These are phyloP conservation scores for Lota lota DNA, from an alignment of 2,113 vertebrate genomes.

Conservation along the genomic window DNA sequence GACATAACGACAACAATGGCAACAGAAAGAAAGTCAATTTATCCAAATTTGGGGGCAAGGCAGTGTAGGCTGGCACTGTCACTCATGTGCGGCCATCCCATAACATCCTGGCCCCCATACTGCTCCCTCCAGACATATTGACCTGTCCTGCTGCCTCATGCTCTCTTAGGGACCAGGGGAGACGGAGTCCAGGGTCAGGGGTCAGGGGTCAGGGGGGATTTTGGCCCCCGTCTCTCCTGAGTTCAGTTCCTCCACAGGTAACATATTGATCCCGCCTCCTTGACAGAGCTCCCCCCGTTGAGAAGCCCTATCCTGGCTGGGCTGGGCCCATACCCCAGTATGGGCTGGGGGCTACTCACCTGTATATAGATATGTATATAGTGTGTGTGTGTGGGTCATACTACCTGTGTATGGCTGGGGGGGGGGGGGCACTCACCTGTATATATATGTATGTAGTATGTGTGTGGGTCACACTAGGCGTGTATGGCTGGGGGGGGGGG, in stretches of 20 bases:
- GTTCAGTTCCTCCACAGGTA: slow-evolving; percentile 49
- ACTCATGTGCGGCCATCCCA: slow-evolving; percentile 55
- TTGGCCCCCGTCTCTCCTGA: slow-evolving; percentile 39
- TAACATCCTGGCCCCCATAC: slow-evolving; percentile 54
- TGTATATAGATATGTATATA: too few relatives aligned
- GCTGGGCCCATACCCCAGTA: too few relatives aligned
- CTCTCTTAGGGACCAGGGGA: slow-evolving; percentile 43
- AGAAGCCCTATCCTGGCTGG: slow-evolving; percentile 43
- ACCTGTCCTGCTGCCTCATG: slow-evolving; percentile 54
- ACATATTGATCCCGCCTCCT: slow-evolving; percentile 69
- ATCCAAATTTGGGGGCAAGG: too few relatives aligned
- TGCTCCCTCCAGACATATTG: slow-evolving; percentile 62
- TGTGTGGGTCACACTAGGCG: too few relatives aligned
- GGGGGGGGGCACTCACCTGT: too few relatives aligned
- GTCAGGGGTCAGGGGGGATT: not conserved
- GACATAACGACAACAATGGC: too few relatives aligned
- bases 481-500: too few relatives aligned
- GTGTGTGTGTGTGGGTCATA: too few relatives aligned
- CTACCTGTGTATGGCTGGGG: too few relatives aligned
- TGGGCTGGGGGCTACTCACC: too few relatives aligned
- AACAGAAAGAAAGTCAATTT: too few relatives aligned
- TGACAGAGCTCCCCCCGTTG: slow-evolving; percentile 43
- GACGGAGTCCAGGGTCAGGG: slow-evolving; percentile 2
- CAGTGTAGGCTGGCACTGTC: not conserved
- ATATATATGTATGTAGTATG: too few relatives aligned